Percentiles rank a stretch among this genome's conserved stretches.
These are phyloP conservation scores for Syngnathus acus DNA, from an alignment of 2,797 vertebrate species.

Conservation along the genomic window DNA sequence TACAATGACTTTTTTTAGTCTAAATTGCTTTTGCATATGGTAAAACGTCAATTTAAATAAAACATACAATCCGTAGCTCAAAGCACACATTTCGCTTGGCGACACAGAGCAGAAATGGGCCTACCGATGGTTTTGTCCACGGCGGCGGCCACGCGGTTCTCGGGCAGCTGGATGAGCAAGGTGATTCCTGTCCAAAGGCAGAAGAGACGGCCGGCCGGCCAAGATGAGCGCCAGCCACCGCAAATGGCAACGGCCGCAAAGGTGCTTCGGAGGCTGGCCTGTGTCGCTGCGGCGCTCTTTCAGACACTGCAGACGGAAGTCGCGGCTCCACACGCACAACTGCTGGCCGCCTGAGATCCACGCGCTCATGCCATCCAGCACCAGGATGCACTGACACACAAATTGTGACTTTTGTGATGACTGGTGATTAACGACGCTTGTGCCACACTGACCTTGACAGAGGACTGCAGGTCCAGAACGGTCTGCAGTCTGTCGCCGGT, in stretches of 20 bases:
- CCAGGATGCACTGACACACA: constrained; percentile 77
- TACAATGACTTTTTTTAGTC: too few relatives aligned
- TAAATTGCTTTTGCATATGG: too few relatives aligned
- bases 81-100: not conserved
- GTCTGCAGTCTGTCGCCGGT: constrained; percentile 79
- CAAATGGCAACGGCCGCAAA: not conserved
- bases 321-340: constrained; percentile 85
- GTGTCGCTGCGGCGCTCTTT: constrained; percentile 79
- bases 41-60: too few relatives aligned
- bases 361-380: constrained; percentile 77
- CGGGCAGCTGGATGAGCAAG: constrained; percentile 82
- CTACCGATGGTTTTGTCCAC: constrained; percentile 86
- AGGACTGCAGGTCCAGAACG: constrained; percentile 84
- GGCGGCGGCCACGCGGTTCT: constrained; percentile 84
- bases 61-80: too few relatives aligned
- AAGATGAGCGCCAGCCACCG: too few relatives aligned
- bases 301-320: constrained; percentile 85
- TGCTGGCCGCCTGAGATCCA: constrained; percentile 89
- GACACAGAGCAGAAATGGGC: not conserved
- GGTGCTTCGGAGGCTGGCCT: constrained; percentile 53
- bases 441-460: constrained; percentile 79
- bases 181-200: constrained; percentile 70
- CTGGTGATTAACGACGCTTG: too few relatives aligned
- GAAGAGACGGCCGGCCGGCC: not conserved
- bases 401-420: too few relatives aligned